Evolutionary conservation across 2,888 invertebrate species (phyloP).

Genomic region (Hipparchia semele): DNA sequence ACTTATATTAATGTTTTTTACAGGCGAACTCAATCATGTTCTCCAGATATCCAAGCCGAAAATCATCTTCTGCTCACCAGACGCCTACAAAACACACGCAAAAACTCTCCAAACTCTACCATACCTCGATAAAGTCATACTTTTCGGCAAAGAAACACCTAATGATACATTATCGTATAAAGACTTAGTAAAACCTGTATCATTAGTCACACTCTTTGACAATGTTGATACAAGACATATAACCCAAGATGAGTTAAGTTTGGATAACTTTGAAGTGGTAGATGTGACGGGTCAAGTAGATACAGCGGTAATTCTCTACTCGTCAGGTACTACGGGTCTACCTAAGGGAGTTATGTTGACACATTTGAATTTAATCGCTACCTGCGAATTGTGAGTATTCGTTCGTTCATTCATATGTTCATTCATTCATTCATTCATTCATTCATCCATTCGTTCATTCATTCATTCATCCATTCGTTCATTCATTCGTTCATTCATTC

Average conservation of each 20-base stretch:
- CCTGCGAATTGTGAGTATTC: slow-evolving; percentile 38
- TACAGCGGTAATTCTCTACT: slow-evolving; percentile 44
- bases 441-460: too few species aligned
- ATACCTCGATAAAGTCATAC: slow-evolving; percentile 52
- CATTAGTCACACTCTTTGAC: too few species aligned
- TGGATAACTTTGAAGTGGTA: slow-evolving; percentile 35
- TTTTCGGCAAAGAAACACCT: slow-evolving; percentile 52
- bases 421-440: too few species aligned
- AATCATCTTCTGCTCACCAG: slow-evolving; percentile 59
- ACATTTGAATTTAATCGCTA: slow-evolving; percentile 43
- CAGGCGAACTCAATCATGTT: slow-evolving; percentile 64
- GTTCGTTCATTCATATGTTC: too few species aligned
- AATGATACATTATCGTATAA: slow-evolving; percentile 48
- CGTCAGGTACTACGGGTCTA: slow-evolving; percentile 49
- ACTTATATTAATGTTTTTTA: background rate
- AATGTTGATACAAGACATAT: background rate
- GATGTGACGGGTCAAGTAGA: slow-evolving; percentile 45
- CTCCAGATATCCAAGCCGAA: slow-evolving; percentile 62
- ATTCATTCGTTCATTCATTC: too few species aligned
- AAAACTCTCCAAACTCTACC: slow-evolving; percentile 46
- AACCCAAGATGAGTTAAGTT: slow-evolving; percentile 34
- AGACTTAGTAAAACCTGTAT: slow-evolving; percentile 45
- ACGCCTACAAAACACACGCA: slow-evolving; percentile 49
- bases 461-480: too few species aligned
- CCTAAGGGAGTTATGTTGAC: slow-evolving; percentile 49